Percentiles rank a stretch among this genome's conserved stretches.
phyloP scores from a whole-genome alignment of 2,797 vertebrate species.

The Galagoides demidoff region DNA sequence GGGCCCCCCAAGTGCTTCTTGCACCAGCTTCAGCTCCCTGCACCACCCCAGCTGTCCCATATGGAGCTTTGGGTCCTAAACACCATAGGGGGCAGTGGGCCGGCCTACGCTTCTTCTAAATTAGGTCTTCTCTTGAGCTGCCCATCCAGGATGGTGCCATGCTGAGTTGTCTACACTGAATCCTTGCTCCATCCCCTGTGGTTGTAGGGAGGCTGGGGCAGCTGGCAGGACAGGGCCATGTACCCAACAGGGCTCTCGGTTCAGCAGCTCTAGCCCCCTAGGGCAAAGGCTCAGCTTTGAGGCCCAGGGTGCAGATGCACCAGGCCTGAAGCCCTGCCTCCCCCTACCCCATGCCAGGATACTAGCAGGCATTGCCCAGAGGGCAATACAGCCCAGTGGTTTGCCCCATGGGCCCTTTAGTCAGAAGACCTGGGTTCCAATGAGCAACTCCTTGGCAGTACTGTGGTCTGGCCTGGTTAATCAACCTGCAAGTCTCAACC shows the following conservation, averaged over 20 bases:
- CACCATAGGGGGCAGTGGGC: neutral
- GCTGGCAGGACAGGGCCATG: neutral
- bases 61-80: neutral
- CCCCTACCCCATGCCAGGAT: too few relatives aligned
- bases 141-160: too few relatives aligned
- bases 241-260: neutral
- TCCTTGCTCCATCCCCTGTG: neutral
- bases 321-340: neutral
- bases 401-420: neutral
- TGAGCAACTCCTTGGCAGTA: neutral
- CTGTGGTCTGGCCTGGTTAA: neutral
- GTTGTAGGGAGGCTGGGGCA: neutral
- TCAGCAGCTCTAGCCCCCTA: accelerated
- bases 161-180: neutral
- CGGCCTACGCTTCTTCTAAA: neutral
- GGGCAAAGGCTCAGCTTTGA: neutral
- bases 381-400: neutral
- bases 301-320: neutral
- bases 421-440: neutral
- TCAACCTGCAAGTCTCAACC: neutral
- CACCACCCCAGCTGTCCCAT: neutral
- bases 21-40: neutral
- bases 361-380: neutral
- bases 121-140: neutral
- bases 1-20: neutral